These are phyloP conservation scores for Cladopsammia gracilis DNA, from an alignment of 64 coral and sea anemone genomes.

Conservation along the genomic window DNA sequence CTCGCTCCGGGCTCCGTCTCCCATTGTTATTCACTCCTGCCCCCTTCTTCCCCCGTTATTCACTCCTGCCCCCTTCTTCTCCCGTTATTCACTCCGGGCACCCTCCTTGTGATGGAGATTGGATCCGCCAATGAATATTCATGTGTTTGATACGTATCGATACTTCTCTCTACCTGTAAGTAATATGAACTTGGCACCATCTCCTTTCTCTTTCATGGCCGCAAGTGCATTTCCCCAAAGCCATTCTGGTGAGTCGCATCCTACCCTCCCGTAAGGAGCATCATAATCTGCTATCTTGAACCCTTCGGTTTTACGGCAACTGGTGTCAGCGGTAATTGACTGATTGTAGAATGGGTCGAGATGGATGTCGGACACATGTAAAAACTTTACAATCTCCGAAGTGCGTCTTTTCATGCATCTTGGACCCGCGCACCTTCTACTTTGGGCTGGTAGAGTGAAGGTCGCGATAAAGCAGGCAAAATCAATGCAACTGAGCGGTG, in stretches of 20 bases:
- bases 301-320: slow-evolving; percentile 35
- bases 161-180: neutral
- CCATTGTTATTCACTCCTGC: too few relatives aligned
- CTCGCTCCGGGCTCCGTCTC: too few relatives aligned
- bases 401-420: neutral
- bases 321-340: neutral
- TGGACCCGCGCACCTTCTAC: neutral
- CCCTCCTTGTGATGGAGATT: too few relatives aligned
- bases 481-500: neutral
- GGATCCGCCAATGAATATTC: too few relatives aligned
- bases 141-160: too few relatives aligned
- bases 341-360: slow-evolving; percentile 66
- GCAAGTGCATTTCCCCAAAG: slow-evolving; percentile 52
- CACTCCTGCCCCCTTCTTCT: too few relatives aligned
- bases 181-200: neutral
- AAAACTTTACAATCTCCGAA: slow-evolving; percentile 36
- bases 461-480: neutral
- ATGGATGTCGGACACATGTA: slow-evolving; percentile 79
- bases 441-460: neutral
- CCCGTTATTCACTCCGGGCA: too few relatives aligned
- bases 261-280: slow-evolving; percentile 76
- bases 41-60: too few relatives aligned
- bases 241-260: slow-evolving; percentile 80
- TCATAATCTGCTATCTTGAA: slow-evolving; percentile 43
- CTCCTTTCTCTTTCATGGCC: neutral